Evolutionary conservation across 2,113 vertebrate species (phyloP).

Genomic region (Gallinago jamesoni): DNA sequence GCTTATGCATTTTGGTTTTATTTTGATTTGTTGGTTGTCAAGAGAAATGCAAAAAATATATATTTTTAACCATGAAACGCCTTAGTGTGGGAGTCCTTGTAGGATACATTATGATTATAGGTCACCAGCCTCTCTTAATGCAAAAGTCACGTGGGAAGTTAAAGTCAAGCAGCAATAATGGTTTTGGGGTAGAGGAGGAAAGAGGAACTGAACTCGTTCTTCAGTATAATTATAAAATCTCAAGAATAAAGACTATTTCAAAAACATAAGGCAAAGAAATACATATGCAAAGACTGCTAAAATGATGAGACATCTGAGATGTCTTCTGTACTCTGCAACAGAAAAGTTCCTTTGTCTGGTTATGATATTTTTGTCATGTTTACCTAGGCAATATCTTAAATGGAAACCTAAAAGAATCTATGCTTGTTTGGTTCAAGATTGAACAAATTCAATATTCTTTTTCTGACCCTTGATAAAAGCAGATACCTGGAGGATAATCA

Average conservation of each 20-base stretch:
- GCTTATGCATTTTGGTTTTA: neutral
- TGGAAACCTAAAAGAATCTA: neutral
- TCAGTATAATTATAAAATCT: neutral
- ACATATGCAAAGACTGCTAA: neutral
- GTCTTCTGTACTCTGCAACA: neutral
- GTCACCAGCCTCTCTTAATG: neutral
- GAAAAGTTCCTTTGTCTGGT: neutral
- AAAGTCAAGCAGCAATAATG: neutral
- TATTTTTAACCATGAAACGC: neutral
- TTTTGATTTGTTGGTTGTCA: neutral
- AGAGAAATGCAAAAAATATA: neutral
- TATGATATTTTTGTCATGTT: neutral
- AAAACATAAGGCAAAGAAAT: neutral
- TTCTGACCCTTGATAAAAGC: neutral
- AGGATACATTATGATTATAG: neutral
- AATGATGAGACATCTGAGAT: neutral
- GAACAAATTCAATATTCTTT: neutral
- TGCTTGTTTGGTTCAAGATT: neutral
- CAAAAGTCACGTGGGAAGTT: neutral
- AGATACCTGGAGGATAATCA: neutral
- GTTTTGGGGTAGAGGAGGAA: neutral
- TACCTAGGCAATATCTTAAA: neutral
- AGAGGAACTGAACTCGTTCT: neutral
- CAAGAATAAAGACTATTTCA: neutral
- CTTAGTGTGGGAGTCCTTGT: neutral